Evolutionary conservation across 2,113 vertebrate genomes (phyloP).

Genomic region (Melierax canorus): DNA sequence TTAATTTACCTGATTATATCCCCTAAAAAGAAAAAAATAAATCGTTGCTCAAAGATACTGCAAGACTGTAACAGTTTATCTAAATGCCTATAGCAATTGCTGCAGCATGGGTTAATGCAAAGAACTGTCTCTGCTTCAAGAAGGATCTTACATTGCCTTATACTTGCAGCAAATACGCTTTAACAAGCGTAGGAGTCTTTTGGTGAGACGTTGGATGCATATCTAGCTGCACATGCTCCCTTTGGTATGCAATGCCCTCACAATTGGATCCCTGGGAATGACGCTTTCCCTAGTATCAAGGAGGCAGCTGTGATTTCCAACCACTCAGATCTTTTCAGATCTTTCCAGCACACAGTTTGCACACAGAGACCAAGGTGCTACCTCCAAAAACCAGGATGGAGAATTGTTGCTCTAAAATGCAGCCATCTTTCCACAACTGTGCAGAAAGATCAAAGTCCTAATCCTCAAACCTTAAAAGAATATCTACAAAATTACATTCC

Average conservation of each 20-base stretch:
- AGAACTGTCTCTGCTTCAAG: not conserved
- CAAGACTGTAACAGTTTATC: not conserved
- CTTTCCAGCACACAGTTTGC: not conserved
- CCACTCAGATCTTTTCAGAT: not conserved
- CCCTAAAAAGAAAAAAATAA: not conserved
- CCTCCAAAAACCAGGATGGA: not conserved
- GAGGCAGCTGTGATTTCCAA: not conserved
- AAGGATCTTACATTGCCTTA: not conserved
- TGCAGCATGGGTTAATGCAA: not conserved
- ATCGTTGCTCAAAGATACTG: not conserved
- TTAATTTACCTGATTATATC: not conserved
- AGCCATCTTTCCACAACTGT: not conserved
- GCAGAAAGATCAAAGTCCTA: not conserved
- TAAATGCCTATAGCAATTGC: not conserved
- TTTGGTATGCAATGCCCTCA: not conserved
- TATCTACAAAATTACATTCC: not conserved
- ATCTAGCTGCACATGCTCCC: not conserved
- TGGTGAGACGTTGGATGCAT: not conserved
- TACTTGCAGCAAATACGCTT: not conserved
- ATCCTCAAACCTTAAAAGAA: not conserved
- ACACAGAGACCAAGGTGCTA: not conserved
- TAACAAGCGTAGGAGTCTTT: not conserved
- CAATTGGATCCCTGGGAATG: not conserved
- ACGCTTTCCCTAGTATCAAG: not conserved
- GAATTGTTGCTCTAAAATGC: not conserved